Base-by-base conservation (phyloP, 2,113 vertebrate species). In the Sprattus sprattus region DNA sequence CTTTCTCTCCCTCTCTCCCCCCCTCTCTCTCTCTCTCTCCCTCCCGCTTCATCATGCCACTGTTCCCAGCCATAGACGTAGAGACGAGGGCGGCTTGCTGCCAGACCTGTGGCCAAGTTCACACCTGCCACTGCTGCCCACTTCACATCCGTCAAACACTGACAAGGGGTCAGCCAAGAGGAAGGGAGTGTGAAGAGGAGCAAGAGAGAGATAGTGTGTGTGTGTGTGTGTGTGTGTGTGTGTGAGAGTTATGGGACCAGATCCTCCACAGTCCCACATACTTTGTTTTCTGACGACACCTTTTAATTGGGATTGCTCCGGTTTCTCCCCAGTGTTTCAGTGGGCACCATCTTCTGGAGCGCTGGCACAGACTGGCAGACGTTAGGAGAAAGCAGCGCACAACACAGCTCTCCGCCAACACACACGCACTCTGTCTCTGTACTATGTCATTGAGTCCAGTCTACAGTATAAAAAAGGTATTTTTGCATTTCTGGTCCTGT, bases 271-370 rank as follows among this genome's bases (percentile, higher is more conserved):
- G 25, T 39, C 28, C 13, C 71, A 78, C 71, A 78, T 3, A 5
- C 32, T 78, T 32, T 78, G 71, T 78, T 78, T 78, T 78, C 71
- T 78, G 71, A 71, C 71, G 39, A 39, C 71, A 78, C 71, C 71
- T 78, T 78, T 78, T 78, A 78, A 78, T 78, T 78, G 71, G 71
- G 71, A 32, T 13, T 11, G 10, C 71, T 39, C 71, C 10, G 71
- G 39, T 78, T 11, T 32, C 71, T 78, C 25, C 71, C 71, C 32
- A 71, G 64, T 28, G 64, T 25, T 28, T 28, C 25, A 28, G 71
- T 32, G 13, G 71, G 71, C 28, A 78, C 10, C 25, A 2, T 78
- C 71, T 78, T 60, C 54, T 22, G 54, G 54, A 60, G 18, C 18
- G 18, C 22, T 60, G 54, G 54, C 54, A 60, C 18, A 60, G 18